Evolutionary conservation across 1,140 invertebrate genomes (phyloP).

Genomic region (Carposina sasakii): DNA sequence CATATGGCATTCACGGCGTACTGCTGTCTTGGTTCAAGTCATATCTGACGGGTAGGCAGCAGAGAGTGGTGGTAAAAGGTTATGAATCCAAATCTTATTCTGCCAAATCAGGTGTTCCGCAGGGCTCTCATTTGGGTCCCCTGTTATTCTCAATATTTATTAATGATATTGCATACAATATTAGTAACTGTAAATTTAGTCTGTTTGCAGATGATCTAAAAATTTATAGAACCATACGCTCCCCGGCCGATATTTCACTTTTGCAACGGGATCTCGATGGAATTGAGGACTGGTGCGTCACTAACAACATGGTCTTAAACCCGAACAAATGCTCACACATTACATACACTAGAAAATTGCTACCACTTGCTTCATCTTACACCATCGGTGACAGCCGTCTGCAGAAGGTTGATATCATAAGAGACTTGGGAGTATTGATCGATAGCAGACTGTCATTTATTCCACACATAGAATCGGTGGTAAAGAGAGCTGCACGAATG

Average conservation of each 20-base stretch:
- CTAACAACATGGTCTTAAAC: not conserved
- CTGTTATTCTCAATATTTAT: conserved; percentile 34
- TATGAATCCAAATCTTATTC: conserved; percentile 16
- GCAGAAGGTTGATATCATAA: not conserved
- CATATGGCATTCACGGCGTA: not conserved
- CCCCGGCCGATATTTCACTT: not conserved
- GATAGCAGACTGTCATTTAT: not conserved
- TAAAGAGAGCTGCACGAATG: not conserved
- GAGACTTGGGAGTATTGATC: not conserved
- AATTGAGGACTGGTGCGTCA: not conserved
- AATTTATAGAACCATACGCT: conserved; percentile 8
- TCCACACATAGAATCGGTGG: not conserved
- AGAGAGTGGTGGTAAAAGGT: conserved; percentile 10
- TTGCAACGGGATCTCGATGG: not conserved
- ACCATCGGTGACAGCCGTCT: not conserved
- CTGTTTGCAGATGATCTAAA: conserved; percentile 16
- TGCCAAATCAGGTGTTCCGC: conserved; percentile 31
- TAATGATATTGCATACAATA: conserved; percentile 24
- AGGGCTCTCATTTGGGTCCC: conserved; percentile 39
- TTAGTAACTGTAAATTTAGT: conserved; percentile 7
- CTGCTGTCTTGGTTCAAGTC: not conserved
- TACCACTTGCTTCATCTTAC: not conserved
- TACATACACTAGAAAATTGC: not conserved
- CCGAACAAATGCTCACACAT: not conserved
- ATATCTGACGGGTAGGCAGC: not conserved